Percentiles rank a stretch among this genome's conserved stretches.
Evolutionary conservation across 2,888 invertebrate species (phyloP).

Genomic region (Neocrepidodera transversa): DNA sequence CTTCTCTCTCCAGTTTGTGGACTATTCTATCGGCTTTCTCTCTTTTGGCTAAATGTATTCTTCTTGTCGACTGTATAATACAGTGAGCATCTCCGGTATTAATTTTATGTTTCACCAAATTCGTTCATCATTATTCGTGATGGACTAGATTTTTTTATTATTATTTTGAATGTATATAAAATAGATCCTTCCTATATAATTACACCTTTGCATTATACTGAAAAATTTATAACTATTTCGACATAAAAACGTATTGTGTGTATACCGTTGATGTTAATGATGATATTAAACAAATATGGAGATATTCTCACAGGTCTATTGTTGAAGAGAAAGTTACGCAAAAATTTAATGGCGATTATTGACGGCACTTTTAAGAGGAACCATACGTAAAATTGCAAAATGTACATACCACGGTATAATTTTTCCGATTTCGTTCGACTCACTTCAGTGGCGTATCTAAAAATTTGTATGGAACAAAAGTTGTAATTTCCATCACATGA

Average conservation of each 20-base stretch:
- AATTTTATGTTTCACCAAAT: no score
- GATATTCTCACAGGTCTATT: neutral
- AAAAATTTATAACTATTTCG: neutral
- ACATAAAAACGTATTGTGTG: neutral
- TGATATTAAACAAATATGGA: conserved; percentile 1
- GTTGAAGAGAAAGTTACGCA: neutral
- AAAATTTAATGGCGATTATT: neutral
- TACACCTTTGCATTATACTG: neutral
- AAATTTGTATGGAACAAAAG: no score
- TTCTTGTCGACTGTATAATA: no score
- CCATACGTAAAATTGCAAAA: neutral
- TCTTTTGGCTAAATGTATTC: no score
- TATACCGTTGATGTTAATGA: neutral
- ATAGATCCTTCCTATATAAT: neutral
- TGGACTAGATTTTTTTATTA: no score
- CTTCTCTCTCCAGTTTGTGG: no score
- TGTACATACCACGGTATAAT: neutral
- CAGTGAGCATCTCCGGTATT: no score
- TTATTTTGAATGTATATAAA: no score
- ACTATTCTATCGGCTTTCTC: no score
- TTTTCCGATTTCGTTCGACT: neutral
- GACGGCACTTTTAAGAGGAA: neutral
- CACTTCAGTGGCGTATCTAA: neutral
- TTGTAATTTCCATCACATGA: no score
- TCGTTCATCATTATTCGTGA: no score